phyloP scores from a whole-genome alignment of 1,140 invertebrate species.

The Fragariocoptes setiger region DNA sequence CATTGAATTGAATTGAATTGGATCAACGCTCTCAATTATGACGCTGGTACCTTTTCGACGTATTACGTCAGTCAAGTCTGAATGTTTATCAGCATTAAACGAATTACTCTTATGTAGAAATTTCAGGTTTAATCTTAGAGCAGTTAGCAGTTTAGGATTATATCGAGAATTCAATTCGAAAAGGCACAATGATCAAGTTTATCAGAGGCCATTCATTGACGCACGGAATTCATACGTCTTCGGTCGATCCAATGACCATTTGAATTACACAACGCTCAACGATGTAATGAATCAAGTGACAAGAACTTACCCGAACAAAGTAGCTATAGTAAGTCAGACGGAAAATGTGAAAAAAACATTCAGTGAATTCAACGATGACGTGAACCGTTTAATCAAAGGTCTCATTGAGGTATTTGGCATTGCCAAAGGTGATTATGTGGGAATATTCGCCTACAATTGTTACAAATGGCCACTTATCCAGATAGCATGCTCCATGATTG shows the following conservation, averaged over 20 bases:
- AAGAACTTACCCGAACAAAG: not conserved
- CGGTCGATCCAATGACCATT: not conserved
- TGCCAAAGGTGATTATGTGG: constrained; percentile 6
- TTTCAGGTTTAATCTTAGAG: too few species aligned
- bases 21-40: too few species aligned
- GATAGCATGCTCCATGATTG: constrained; percentile 6
- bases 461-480: constrained; percentile 7
- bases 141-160: too few species aligned
- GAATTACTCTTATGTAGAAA: too few species aligned
- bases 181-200: too few species aligned
- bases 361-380: constrained; percentile 7
- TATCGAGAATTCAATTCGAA: too few species aligned
- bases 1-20: too few species aligned
- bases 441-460: constrained; percentile 8
- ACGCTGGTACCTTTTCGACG: too few species aligned
- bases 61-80: too few species aligned
- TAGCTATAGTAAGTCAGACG: constrained; percentile 5
- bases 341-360: constrained; percentile 8
- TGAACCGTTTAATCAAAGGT: constrained; percentile 6
- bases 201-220: constrained; percentile 4
- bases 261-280: constrained; percentile 4
- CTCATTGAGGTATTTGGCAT: constrained; percentile 3
- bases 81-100: too few species aligned
- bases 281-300: not conserved
- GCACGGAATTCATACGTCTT: constrained; percentile 7